Conservation (phyloP, 2,797 vertebrate species). For the Threskiornis aethiopicus region DNA sequence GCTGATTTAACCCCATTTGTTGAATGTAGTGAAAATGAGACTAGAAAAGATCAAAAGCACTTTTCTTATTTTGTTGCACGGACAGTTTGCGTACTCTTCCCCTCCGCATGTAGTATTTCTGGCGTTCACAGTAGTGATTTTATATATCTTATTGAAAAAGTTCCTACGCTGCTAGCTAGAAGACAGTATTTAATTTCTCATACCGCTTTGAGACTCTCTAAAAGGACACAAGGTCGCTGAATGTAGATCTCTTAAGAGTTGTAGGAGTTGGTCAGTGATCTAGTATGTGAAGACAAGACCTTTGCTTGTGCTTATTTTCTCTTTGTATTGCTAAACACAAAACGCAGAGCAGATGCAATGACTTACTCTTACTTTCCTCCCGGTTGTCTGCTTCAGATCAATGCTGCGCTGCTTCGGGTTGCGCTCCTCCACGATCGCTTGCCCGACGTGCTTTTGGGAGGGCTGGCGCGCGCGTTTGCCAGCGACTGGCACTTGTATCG, state of each 20-base stretch:
- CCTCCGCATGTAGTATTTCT: fast-evolving
- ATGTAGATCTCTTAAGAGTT: no score
- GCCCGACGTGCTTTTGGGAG: neutral
- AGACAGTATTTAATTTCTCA: neutral
- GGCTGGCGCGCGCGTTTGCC: neutral
- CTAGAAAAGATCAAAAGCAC: neutral
- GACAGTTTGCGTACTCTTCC: neutral
- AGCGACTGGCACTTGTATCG: neutral
- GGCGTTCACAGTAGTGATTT: neutral
- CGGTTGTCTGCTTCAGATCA: fast-evolving
- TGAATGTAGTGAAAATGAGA: neutral
- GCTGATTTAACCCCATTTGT: neutral
- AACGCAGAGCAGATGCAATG: neutral
- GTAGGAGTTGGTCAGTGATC: neutral
- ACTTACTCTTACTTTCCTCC: neutral
- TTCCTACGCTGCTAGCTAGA: fast-evolving
- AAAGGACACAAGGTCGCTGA: fast-evolving
- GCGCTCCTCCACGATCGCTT: no score
- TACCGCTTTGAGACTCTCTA: neutral
- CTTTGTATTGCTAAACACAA: neutral
- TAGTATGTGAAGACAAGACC: neutral
- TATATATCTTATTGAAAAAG: neutral
- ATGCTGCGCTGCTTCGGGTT: neutral
- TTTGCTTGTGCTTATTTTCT: neutral
- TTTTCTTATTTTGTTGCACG: fast-evolving